Conservation (phyloP, 2,797 vertebrate genomes). For the Clarias pachynema region DNA sequence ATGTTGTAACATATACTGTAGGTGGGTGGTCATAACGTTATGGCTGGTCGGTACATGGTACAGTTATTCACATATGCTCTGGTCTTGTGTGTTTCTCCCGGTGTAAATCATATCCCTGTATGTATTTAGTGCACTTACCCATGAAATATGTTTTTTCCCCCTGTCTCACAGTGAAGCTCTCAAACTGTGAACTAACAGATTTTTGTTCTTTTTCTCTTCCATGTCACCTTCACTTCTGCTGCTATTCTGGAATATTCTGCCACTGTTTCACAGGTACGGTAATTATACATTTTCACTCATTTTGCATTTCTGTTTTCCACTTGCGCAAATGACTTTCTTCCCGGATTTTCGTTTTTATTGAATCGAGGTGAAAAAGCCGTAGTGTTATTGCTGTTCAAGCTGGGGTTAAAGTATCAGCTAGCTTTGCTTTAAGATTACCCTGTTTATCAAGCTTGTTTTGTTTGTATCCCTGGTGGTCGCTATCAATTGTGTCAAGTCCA, state of each 20-base stretch:
- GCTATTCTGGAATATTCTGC: conserved; percentile 18
- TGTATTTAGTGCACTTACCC: background rate
- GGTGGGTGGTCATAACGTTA: too few relatives aligned
- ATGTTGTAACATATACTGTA: too few relatives aligned
- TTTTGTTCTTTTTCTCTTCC: conserved; percentile 59
- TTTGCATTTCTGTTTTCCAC: background rate
- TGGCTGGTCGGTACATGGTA: background rate
- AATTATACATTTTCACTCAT: conserved; percentile 50
- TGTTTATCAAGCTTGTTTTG: background rate
- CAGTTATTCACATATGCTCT: background rate
- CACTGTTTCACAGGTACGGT: conserved; percentile 70
- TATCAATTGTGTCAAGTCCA: background rate
- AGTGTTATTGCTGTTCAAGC: background rate
- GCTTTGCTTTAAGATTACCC: background rate
- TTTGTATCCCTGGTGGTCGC: background rate
- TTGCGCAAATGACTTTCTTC: background rate
- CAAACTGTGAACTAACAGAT: conserved; percentile 51
- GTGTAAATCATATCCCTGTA: background rate
- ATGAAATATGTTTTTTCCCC: background rate
- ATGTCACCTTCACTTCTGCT: conserved; percentile 61
- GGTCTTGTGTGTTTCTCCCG: background rate
- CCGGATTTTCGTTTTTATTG: too few relatives aligned
- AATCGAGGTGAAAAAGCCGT: background rate
- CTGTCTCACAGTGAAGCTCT: background rate
- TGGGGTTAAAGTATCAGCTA: background rate